Evolutionary conservation across 2,888 invertebrate species (phyloP).

Genomic region (Scaptomyza cyrtandrae): DNA sequence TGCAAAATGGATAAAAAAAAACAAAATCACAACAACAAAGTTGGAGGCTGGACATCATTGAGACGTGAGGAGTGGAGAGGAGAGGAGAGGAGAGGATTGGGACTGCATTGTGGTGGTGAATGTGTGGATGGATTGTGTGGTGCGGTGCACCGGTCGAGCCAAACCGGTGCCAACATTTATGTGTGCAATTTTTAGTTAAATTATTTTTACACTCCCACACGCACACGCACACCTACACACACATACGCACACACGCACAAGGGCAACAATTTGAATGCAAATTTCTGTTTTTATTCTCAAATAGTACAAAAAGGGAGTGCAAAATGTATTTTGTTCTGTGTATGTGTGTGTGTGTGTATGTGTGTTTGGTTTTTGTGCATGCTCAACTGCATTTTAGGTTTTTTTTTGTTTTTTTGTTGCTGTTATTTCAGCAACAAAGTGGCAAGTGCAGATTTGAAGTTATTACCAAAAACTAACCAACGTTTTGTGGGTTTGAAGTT

Average conservation of each 20-base stretch:
- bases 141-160: constrained; percentile 35
- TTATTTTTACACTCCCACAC: constrained; percentile 71
- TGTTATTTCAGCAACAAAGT: constrained; percentile 62
- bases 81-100: not conserved
- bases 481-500: constrained; percentile 84
- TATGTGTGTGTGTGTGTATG: constrained; percentile 4
- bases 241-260: constrained; percentile 10
- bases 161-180: constrained; percentile 71
- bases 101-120: not conserved
- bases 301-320: not conserved
- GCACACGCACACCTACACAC: constrained; percentile 15
- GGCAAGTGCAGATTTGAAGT: constrained; percentile 83
- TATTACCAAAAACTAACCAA: constrained; percentile 84
- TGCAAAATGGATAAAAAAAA: constrained; percentile 8
- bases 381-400: constrained; percentile 42
- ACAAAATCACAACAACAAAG: constrained; percentile 8
- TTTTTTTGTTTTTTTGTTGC: constrained; percentile 23
- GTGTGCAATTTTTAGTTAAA: constrained; percentile 78
- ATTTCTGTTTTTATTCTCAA: constrained; percentile 55
- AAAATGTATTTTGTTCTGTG: not conserved
- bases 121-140: constrained; percentile 35
- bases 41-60: not conserved
- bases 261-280: constrained; percentile 51
- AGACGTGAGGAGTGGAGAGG: not conserved
- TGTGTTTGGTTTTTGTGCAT: constrained; percentile 28